Evolutionary conservation across 2,888 invertebrate species (phyloP), one percentile per base, ranked within the genome.

Genomic region (Cosmia trapezina): DNA sequence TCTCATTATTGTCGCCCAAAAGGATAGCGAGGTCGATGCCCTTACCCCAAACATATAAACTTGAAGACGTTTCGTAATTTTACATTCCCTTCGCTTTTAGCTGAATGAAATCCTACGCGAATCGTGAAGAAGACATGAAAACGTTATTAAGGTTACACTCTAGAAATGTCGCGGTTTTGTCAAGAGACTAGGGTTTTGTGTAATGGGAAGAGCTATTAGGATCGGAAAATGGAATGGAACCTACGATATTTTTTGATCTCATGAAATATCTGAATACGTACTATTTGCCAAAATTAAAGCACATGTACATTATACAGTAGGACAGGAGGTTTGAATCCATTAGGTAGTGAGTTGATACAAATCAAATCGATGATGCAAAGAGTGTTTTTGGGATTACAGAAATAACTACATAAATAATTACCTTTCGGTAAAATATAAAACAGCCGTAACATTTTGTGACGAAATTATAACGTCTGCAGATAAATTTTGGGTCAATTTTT

Each of bases 81-180:
- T 78, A 85, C 84, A 88, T 87, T 84, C 83, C 78, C 78, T 76
- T 80, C 77, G 87, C 88, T 88, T 85, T 89, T 85, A 89, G 87
- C 72, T 74, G 86, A 87, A 89, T 89, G 87, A 89, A 90, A 86
- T 85, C 81, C 83, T 79, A 74, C 76, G 85, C 79, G 76, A 78
- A 84, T 81, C 68, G 73, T 66, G 76, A 81, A 73, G 79, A 84
- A 73, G 61, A 86, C 87, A 86, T 81, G 87, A 77, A 87, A 87
- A 87, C 14, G 78, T 86, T 87, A 86, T 87, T 87, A 86, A 70
- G 80, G 79, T 69, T 64, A 73, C 71, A 78, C 64, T 75, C 37
- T 47, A 54, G 70, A 74, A 72, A 75, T 75, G 62, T 41, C 22
- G 61, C 51, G 56, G 70, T 65, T 78, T 81, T 70, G 41, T 68